A percentile compares a stretch with the other conserved stretches of the same genome.
These are phyloP conservation scores for Agriopis marginaria DNA, from an alignment of 2,888 invertebrate genomes.

Conservation along the genomic window DNA sequence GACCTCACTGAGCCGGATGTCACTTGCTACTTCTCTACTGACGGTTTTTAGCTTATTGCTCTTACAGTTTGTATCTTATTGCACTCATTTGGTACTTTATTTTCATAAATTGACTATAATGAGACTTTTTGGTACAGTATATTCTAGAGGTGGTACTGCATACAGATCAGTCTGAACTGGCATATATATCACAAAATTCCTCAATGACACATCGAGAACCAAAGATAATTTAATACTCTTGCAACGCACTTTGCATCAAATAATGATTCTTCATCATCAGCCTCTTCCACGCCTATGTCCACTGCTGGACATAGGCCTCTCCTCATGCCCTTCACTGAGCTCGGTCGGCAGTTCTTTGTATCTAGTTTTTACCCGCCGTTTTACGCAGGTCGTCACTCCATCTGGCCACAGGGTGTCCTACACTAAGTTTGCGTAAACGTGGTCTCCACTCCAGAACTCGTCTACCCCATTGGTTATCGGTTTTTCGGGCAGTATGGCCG, in stretches of 20 bases:
- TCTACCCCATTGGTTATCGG: too few species aligned
- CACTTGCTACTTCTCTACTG: slow-evolving; percentile 23
- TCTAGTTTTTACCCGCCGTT: too few species aligned
- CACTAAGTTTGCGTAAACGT: too few species aligned
- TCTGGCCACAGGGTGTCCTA: too few species aligned
- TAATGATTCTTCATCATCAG: too few species aligned
- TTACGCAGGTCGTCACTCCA: too few species aligned
- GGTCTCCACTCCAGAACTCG: too few species aligned
- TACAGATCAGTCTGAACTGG: neutral
- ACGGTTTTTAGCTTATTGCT: neutral
- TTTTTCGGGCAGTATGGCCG: too few species aligned
- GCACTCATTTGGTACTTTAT: neutral
- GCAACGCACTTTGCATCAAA: slow-evolving; percentile 2
- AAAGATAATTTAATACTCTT: neutral
- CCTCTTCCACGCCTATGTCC: too few species aligned
- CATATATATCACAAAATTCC: neutral
- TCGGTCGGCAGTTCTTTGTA: too few species aligned
- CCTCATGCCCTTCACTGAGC: too few species aligned
- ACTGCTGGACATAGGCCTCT: too few species aligned
- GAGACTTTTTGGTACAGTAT: neutral
- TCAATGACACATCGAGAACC: neutral
- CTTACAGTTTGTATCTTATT: neutral
- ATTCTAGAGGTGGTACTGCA: neutral
- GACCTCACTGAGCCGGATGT: slow-evolving; percentile 59
- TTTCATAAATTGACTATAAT: neutral